phyloP scores from a whole-genome alignment of 2,888 invertebrate species.

The Helleia helle region DNA sequence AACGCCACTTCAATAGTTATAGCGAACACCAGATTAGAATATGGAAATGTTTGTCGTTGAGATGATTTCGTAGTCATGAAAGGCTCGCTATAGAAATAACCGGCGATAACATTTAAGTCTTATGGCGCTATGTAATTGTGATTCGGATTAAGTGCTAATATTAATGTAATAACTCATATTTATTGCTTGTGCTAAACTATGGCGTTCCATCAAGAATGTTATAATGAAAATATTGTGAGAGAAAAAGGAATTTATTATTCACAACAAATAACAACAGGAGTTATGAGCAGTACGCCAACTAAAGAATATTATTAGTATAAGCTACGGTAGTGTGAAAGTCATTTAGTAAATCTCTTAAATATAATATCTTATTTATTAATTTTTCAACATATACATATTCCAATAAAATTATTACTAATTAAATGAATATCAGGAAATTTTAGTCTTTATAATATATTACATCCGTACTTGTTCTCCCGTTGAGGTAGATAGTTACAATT shows the following conservation, averaged over 20 bases:
- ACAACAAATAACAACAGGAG: constrained; percentile 1
- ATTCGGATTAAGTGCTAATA: constrained; percentile 7
- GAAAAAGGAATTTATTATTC: neutral
- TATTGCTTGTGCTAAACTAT: neutral
- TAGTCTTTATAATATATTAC: no score
- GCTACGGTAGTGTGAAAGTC: no score
- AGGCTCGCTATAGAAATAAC: constrained; percentile 2
- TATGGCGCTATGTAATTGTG: constrained; percentile 4
- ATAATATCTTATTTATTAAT: no score
- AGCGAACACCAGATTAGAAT: constrained; percentile 16
- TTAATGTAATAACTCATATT: constrained; percentile 4
- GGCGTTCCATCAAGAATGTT: neutral
- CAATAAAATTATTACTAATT: neutral
- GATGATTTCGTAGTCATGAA: constrained; percentile 16
- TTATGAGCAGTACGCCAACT: no score
- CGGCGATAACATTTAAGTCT: constrained; percentile 6
- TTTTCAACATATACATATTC: neutral
- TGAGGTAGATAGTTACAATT: no score
- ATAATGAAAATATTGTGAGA: neutral
- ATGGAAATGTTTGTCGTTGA: constrained; percentile 17
- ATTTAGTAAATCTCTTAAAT: no score
- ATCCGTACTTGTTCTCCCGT: no score
- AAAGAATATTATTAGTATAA: no score
- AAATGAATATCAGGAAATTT: no score
- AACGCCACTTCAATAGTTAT: constrained; percentile 17